Evolutionary conservation across 2,888 invertebrate genomes (phyloP).

Genomic region (Cynaeus angustus): DNA sequence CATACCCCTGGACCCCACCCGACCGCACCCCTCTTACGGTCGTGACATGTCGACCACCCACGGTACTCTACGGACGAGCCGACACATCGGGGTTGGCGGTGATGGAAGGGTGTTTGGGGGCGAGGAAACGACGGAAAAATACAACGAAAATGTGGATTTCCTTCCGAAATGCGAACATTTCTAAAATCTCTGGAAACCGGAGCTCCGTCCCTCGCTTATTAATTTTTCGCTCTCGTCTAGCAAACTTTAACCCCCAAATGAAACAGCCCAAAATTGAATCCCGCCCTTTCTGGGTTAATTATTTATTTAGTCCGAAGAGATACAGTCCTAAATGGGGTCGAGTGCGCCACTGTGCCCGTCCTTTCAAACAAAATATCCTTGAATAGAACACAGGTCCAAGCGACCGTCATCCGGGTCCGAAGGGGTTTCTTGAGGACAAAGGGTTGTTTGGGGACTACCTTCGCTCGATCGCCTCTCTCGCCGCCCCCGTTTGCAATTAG

Average conservation of each 20-base stretch:
- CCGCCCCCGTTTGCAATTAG: conserved; percentile 57
- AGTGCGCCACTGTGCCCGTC: conserved; percentile 30
- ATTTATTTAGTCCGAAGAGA: conserved; percentile 46
- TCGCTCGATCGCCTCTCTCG: conserved; percentile 31
- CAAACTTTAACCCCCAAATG: background rate
- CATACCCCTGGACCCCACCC: conserved; percentile 38
- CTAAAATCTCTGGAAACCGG: background rate
- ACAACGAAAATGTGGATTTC: background rate
- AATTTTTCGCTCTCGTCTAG: background rate
- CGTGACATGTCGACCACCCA: conserved; percentile 46
- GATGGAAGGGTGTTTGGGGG: background rate
- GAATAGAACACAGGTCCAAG: conserved; percentile 37
- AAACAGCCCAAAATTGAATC: conserved; percentile 16
- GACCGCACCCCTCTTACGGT: conserved; percentile 42
- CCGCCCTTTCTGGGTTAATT: conserved; percentile 32
- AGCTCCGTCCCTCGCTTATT: conserved; percentile 1
- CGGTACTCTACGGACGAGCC: conserved; percentile 30
- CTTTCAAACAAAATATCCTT: conserved; percentile 43
- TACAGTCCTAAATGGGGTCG: conserved; percentile 44
- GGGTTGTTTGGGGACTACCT: conserved; percentile 64
- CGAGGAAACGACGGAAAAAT: conserved; percentile 1
- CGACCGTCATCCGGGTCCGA: conserved; percentile 47
- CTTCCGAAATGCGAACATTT: background rate
- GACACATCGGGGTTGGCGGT: conserved; percentile 17
- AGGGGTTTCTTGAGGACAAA: conserved; percentile 65